phyloP scores from a whole-genome alignment of 1,140 invertebrate genomes.

The Leptestheria dahalacensis region DNA sequence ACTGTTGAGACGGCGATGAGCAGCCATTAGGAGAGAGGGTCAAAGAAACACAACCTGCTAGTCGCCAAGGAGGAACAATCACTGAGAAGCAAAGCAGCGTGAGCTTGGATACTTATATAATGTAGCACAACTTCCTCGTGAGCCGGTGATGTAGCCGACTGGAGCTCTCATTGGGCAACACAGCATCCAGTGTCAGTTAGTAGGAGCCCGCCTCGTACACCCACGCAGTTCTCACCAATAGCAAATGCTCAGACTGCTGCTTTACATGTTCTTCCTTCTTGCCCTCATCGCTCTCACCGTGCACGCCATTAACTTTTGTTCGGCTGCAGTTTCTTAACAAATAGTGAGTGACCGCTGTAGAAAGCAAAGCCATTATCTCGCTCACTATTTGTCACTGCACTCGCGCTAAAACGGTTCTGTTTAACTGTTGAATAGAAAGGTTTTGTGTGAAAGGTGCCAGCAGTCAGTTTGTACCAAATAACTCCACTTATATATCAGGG shows the following conservation, averaged over 20 bases:
- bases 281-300: neutral
- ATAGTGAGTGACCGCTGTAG: too few relatives aligned
- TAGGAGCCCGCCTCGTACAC: neutral
- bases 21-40: neutral
- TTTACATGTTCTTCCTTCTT: neutral
- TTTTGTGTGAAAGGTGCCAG: neutral
- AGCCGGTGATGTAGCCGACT: neutral
- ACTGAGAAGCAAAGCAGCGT: neutral
- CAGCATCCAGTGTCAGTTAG: neutral
- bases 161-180: neutral
- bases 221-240: neutral
- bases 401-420: too few relatives aligned
- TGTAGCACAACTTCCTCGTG: neutral
- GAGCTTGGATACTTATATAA: neutral
- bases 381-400: too few relatives aligned
- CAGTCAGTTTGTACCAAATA: neutral
- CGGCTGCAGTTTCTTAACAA: too few relatives aligned
- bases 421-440: too few relatives aligned
- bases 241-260: neutral
- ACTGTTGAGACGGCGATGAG: neutral
- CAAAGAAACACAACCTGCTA: neutral
- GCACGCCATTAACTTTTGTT: too few relatives aligned
- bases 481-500: neutral
- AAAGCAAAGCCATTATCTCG: too few relatives aligned
- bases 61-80: neutral